Conservation (phyloP, 2,113 vertebrate species). For the Penelope pileata region DNA sequence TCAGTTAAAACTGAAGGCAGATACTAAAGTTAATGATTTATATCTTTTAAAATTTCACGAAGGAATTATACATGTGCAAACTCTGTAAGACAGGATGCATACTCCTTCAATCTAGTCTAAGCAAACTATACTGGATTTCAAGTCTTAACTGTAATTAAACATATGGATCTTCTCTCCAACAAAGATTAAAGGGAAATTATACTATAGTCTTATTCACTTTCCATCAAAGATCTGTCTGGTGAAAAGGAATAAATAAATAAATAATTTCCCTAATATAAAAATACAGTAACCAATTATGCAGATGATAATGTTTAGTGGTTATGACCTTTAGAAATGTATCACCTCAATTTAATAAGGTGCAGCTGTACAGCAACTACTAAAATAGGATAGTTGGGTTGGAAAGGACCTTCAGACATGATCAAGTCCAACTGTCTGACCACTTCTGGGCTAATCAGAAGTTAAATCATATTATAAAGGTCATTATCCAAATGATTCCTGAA, state of each 20-base stretch:
- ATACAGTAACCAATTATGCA: not conserved
- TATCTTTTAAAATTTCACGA: not conserved
- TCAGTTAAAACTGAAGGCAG: not conserved
- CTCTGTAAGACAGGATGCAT: not conserved
- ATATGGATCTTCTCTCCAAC: not conserved
- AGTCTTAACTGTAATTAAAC: not conserved
- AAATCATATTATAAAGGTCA: not conserved
- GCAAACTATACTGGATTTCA: not conserved
- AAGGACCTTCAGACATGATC: not conserved
- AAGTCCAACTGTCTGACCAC: not conserved
- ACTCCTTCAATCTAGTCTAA: not conserved
- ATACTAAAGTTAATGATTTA: not conserved
- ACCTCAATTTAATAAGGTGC: not conserved
- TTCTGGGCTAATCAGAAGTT: not conserved
- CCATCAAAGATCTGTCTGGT: not conserved
- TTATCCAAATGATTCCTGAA: not conserved
- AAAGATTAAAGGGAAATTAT: not conserved
- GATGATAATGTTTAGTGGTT: not conserved
- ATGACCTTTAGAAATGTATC: not conserved
- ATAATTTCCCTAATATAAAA: not conserved
- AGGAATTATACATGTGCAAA: not conserved
- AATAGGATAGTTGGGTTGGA: not conserved
- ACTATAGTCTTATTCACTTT: not conserved
- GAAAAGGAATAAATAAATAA: not conserved
- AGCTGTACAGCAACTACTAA: not conserved